Evolutionary conservation across 2,888 invertebrate genomes (phyloP), one percentile per base, ranked within the genome.

Genomic region (Erebia palarica): DNA sequence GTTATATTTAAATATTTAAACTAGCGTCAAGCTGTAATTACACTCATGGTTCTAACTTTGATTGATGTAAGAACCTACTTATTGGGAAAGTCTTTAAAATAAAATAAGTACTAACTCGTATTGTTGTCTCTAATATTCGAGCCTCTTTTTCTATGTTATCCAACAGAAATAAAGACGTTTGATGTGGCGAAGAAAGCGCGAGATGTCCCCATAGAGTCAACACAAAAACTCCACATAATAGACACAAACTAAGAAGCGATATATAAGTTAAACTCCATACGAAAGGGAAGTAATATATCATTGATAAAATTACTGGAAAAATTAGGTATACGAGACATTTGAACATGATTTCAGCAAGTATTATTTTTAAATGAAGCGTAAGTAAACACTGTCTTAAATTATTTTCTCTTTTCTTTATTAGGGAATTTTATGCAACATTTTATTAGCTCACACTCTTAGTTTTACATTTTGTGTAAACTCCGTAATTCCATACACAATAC

Each of bases 131-230:
- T 77, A 96, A 94, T 58, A 93, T 89, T 76, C 95, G 94, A 71
- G 94, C 83, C 80, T 95, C 95, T 78, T 95, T 95, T 77, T 95
- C 93, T 36, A 94, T 92, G 80, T 94, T 94, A 78, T 95, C 94
- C 72, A 95, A 84, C 73, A 94, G 81, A 80, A 94, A 94, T 57
- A 94, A 82, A 58, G 94, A 94, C 58, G 95, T 95, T 84, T 95
- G 95, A 82, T 96, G 95, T 63, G 94, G 94, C 18, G 95, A 94
- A 27, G 96, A 96, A 53, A 96, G 86, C 73, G 94, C 93, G 68
- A 95, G 89, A 82, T 96, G 95, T 74, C 95, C 94, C 94, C 95
- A 94, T 79, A 96, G 86, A 10, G 92, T 89, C 66, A 92, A 82
- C 18, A 83, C 79, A 76, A 92, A 90, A 68, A 88, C 84, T 66